These are phyloP conservation scores for Rhaphigaster nebulosa DNA, from an alignment of 2,888 invertebrate genomes.

Conservation along the genomic window DNA sequence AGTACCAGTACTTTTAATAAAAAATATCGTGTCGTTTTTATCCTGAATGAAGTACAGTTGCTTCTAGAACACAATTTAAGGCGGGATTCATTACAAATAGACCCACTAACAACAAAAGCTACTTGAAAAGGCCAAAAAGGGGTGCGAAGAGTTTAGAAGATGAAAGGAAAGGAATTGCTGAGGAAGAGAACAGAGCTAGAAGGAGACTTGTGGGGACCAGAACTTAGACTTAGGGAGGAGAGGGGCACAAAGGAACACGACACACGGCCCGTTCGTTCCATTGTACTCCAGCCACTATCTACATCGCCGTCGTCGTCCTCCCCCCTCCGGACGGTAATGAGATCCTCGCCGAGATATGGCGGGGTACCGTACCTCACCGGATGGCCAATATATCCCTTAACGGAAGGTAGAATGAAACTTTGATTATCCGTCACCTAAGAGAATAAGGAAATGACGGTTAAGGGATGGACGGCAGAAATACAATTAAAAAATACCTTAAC, in stretches of 20 bases:
- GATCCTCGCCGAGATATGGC: neutral
- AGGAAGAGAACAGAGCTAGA: neutral
- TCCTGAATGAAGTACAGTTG: neutral
- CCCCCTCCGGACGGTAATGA: neutral
- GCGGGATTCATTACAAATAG: neutral
- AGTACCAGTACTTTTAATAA: no score
- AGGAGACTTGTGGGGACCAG: neutral
- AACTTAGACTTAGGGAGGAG: no score
- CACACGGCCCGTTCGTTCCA: neutral
- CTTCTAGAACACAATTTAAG: neutral
- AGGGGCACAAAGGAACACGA: neutral
- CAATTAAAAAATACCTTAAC: no score
- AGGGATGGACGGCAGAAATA: no score
- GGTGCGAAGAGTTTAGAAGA: neutral
- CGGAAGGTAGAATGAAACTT: no score
- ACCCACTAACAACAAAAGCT: neutral
- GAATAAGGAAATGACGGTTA: no score
- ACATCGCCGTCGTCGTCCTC: neutral
- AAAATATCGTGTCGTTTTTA: no score
- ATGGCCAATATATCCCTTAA: no score
- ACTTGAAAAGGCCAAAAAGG: constrained; percentile 5
- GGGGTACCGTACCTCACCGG: neutral
- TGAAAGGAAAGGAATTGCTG: neutral
- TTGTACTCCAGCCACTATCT: neutral
- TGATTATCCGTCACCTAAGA: no score